Evolutionary conservation across 2,888 invertebrate species (phyloP).

Genomic region (Furcula furcula): DNA sequence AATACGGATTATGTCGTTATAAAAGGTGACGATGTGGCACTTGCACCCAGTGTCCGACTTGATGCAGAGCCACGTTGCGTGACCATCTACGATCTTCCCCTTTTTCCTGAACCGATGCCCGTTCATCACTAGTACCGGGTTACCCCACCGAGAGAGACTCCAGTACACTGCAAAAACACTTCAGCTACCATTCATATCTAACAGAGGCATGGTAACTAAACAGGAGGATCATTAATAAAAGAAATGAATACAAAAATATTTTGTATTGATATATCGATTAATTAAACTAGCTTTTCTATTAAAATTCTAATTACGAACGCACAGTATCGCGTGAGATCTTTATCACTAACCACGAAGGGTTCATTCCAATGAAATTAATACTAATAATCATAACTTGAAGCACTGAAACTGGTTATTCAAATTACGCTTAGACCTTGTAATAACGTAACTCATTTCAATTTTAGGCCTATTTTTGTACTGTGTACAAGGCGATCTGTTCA

Average conservation of each 20-base stretch:
- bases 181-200: slow-evolving; percentile 24
- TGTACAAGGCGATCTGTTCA: neutral
- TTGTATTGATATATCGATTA: slow-evolving; percentile 25
- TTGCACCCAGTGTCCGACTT: slow-evolving; percentile 65
- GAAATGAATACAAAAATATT: slow-evolving; percentile 26
- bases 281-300: neutral
- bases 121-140: slow-evolving; percentile 58
- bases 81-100: slow-evolving; percentile 25
- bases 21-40: slow-evolving; percentile 51
- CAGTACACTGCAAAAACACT: slow-evolving; percentile 58
- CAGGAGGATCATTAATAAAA: slow-evolving; percentile 24
- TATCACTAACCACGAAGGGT: slow-evolving; percentile 5
- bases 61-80: slow-evolving; percentile 60
- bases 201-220: slow-evolving; percentile 2
- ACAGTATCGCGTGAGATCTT: slow-evolving; percentile 16
- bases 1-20: slow-evolving; percentile 42
- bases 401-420: slow-evolving; percentile 8
- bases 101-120: slow-evolving; percentile 56
- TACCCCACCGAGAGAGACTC: slow-evolving; percentile 58
- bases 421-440: slow-evolving; percentile 2
- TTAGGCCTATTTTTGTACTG: neutral
- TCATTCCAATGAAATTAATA: neutral
- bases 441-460: neutral
- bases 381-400: neutral
- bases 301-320: neutral